A percentile compares a stretch with the other conserved stretches of the same genome.
phyloP scores from a whole-genome alignment of 2,113 vertebrate species.

The Gallinago jamesoni region DNA sequence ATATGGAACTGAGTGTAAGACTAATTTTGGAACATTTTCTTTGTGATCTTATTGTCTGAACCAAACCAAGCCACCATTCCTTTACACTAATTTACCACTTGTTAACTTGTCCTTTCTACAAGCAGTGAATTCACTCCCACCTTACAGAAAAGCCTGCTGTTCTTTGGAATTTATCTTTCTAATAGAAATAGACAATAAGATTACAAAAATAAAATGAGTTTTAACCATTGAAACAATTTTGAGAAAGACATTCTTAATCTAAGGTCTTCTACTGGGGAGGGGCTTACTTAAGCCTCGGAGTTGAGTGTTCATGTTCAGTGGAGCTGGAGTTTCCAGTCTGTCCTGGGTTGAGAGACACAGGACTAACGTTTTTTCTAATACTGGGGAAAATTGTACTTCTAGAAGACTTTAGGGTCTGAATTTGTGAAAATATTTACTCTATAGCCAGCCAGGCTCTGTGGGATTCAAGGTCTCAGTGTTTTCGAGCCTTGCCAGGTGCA shows the following conservation, averaged over 20 bases:
- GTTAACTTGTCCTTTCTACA: background rate
- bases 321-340: background rate
- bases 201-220: conserved; percentile 1
- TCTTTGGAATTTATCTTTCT: conserved; percentile 23
- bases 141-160: background rate
- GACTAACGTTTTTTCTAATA: no score
- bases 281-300: background rate
- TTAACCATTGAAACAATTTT: conserved; percentile 8
- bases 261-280: background rate
- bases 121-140: conserved; percentile 12
- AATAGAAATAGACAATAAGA: conserved; percentile 34
- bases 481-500: no score
- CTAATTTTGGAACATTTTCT: background rate
- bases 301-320: background rate
- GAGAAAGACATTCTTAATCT: background rate
- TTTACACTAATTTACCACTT: background rate
- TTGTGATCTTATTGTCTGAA: background rate
- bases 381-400: no score
- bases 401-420: no score
- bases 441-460: no score
- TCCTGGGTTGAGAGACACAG: no score
- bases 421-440: no score
- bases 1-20: background rate
- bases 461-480: no score
- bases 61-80: background rate